A percentile compares a stretch with the other conserved stretches of the same genome.
These are phyloP conservation scores for Mylabris sibirica DNA, from an alignment of 2,888 invertebrate species.

Conservation along the genomic window DNA sequence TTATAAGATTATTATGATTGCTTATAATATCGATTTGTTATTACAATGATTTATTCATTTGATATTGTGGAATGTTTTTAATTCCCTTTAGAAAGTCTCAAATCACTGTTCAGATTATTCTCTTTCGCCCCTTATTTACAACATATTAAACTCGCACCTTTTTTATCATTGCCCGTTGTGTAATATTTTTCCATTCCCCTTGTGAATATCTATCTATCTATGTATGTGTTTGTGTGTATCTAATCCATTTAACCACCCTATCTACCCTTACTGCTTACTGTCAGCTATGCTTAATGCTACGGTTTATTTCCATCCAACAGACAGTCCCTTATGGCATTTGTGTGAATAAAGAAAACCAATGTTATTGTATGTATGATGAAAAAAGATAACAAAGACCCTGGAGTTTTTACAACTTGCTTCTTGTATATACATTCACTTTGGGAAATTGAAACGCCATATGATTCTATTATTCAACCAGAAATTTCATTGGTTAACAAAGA, in stretches of 20 bases:
- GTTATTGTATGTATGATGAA: constrained; percentile 17
- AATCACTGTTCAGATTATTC: constrained; percentile 1
- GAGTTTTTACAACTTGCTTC: constrained; percentile 6
- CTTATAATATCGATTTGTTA: not conserved
- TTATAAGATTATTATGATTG: not conserved
- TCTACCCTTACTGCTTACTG: constrained; percentile 48
- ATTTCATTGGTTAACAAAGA: not conserved
- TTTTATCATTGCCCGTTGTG: constrained; percentile 56
- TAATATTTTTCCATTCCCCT: constrained; percentile 59
- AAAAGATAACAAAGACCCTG: not conserved
- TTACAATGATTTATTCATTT: constrained; percentile 13
- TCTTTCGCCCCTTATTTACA: not conserved
- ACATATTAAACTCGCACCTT: constrained; percentile 55
- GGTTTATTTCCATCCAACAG: constrained; percentile 54
- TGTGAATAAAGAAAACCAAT: constrained; percentile 38
- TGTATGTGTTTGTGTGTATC: constrained; percentile 48
- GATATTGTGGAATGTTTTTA: constrained; percentile 1
- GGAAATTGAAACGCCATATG: constrained; percentile 40
- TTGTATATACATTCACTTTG: constrained; percentile 34
- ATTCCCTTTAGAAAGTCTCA: not conserved
- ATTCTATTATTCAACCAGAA: constrained; percentile 16
- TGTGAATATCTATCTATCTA: not conserved
- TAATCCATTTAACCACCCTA: constrained; percentile 56
- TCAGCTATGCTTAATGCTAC: constrained; percentile 55
- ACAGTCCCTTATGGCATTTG: constrained; percentile 36